phyloP scores from a whole-genome alignment of 2,797 vertebrate genomes.

The Enteromius thamalakanensis region DNA sequence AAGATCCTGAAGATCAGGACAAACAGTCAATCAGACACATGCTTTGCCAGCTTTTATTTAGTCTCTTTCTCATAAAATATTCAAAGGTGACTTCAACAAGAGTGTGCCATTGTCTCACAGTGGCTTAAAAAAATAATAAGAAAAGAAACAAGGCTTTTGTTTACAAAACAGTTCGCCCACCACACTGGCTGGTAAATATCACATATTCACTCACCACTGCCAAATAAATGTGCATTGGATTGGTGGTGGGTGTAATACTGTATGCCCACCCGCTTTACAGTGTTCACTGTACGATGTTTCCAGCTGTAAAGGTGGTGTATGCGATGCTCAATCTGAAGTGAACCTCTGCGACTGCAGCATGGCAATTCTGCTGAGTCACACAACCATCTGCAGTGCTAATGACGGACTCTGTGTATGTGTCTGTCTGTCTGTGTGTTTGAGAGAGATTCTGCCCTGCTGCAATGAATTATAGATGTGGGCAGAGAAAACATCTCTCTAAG shows the following conservation, averaged over 20 bases:
- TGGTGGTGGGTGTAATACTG: not conserved
- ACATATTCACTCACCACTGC: not conserved
- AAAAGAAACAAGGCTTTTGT: not conserved
- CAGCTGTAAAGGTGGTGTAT: slow-evolving; percentile 20
- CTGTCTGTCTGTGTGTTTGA: not conserved
- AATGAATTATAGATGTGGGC: slow-evolving; percentile 18
- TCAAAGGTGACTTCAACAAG: not conserved
- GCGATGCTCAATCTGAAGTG: not conserved
- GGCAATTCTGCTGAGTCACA: slow-evolving; percentile 44
- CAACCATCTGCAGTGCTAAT: slow-evolving; percentile 30
- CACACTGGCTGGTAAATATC: not conserved
- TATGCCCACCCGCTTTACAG: not conserved
- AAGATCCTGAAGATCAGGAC: not conserved
- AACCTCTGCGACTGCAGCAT: not conserved
- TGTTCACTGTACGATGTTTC: not conserved
- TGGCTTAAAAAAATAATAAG: not conserved
- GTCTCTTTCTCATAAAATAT: not conserved
- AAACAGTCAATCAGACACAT: not conserved
- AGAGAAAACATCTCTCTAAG: not conserved
- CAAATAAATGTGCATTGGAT: not conserved
- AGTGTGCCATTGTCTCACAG: not conserved
- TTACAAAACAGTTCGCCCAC: slow-evolving; percentile 1
- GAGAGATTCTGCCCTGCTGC: not conserved
- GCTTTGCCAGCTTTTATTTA: not conserved
- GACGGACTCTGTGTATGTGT: slow-evolving; percentile 1